Percentiles rank a stretch among this genome's conserved stretches.
Evolutionary conservation across 53 echinoderm and acorn worm species (phyloP).

Genomic region (Crossaster papposus): DNA sequence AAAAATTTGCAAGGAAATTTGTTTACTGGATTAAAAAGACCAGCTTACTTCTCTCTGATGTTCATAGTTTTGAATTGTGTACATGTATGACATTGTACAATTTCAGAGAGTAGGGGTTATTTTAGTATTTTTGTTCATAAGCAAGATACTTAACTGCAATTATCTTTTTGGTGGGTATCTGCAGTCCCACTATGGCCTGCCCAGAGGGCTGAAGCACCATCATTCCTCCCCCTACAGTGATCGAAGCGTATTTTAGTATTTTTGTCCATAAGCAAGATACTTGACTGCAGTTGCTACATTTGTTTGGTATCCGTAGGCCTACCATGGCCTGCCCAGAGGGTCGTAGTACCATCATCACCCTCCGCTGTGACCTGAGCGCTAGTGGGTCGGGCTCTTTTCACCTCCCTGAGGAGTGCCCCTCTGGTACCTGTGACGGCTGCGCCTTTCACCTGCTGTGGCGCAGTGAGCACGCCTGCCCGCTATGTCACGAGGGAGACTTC

Average conservation of each 20-base stretch:
- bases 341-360: slow-evolving; percentile 83
- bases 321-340: slow-evolving; percentile 90
- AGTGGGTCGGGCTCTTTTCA: slow-evolving; percentile 66
- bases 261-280: not conserved
- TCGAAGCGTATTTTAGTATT: slow-evolving; percentile 12
- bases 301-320: slow-evolving; percentile 50
- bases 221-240: slow-evolving; percentile 83
- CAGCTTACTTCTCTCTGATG: too few species aligned
- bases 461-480: slow-evolving; percentile 76
- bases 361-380: slow-evolving; percentile 80
- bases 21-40: too few species aligned
- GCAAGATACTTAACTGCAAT: not conserved
- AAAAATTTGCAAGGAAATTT: too few species aligned
- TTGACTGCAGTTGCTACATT: not conserved
- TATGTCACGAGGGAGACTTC: slow-evolving; percentile 73
- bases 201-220: slow-evolving; percentile 63
- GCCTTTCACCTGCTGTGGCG: slow-evolving; percentile 93
- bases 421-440: slow-evolving; percentile 95
- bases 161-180: not conserved
- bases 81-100: too few species aligned
- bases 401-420: slow-evolving; percentile 69
- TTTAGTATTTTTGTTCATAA: not conserved
- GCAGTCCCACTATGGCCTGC: slow-evolving; percentile 76
- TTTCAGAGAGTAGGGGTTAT: not conserved
- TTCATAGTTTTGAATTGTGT: too few species aligned